These are phyloP conservation scores for Pluvialis apricaria DNA, from an alignment of 2,113 vertebrate species.

Conservation along the genomic window DNA sequence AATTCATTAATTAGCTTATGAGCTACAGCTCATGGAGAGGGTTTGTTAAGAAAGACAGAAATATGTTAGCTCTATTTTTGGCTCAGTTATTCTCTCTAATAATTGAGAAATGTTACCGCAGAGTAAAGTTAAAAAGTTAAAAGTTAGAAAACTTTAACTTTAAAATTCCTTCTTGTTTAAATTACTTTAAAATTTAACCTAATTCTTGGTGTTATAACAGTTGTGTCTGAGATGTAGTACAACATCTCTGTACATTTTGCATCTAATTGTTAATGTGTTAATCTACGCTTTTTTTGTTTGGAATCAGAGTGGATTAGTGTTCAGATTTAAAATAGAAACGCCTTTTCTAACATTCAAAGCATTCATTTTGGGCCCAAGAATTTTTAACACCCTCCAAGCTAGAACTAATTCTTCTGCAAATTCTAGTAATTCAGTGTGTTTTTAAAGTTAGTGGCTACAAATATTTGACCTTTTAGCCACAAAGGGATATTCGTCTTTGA, in stretches of 20 bases:
- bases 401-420: not conserved
- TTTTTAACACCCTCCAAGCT: not conserved
- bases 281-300: not conserved
- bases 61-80: not conserved
- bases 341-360: not conserved
- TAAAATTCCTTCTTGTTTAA: not conserved
- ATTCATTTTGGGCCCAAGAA: not conserved
- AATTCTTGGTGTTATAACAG: not conserved
- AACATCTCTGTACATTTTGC: accelerated
- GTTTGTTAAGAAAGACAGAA: not conserved
- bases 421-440: not conserved
- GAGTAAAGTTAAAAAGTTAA: not conserved
- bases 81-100: not conserved
- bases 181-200: not conserved
- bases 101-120: not conserved
- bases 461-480: not conserved
- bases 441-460: not conserved
- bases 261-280: not conserved
- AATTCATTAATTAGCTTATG: not conserved
- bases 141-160: not conserved
- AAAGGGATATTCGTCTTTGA: not conserved
- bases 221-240: not conserved
- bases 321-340: not conserved
- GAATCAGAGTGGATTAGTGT: not conserved
- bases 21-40: not conserved